Base-by-base conservation (phyloP, 1,140 invertebrate genomes). In the Drosophila sproati region DNA sequence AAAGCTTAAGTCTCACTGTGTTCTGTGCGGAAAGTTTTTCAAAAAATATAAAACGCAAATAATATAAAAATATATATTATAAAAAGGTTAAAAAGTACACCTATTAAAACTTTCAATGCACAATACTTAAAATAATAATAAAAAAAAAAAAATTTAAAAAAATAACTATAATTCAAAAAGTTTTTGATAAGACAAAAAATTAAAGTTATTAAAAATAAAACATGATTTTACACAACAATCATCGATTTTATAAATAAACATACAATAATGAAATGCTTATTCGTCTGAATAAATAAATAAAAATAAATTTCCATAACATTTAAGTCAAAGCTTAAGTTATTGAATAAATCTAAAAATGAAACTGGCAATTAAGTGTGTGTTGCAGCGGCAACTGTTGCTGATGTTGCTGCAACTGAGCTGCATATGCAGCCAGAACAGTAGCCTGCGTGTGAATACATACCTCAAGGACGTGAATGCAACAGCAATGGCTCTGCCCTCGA, bases 401-500 rank as follows among this genome's bases (percentile, higher is more conserved):
- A 10, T 61, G 69, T 34, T 47, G 55, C 5, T 54, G 39, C 72
- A 56, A 31, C 12, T 50, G 12, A 41, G 37, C 32, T n/a, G 4
- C 43, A 62, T 20, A 5, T 2, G 5, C 8, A 29, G 62, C 29
- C 82, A 87, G 35, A 88, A 80, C 35, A 80, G 70, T 50, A 88
- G 79, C 12, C 64, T 88, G 2, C 78, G 72, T 20, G 78, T 88
- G 8, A 88, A 88, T 32, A 88, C 85, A 3, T 51, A 83, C 57
- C 50, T 88, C 2, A 88, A 89, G 60, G 83, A 89, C 5, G 54
- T 88, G 29, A 74, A 72, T 10, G 54, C 60, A 2, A 68, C 70
- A 5, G 62, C 35, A 5, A 39, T 87, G 61, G 70, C 57, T 4
- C 32, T 82, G 67, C 59, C 82, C 7, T 79, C 83, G 0, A 82